Evolutionary conservation across 2,888 invertebrate species (phyloP), one percentile per base, ranked within the genome.

Genomic region (Apomyelois bistriatella): DNA sequence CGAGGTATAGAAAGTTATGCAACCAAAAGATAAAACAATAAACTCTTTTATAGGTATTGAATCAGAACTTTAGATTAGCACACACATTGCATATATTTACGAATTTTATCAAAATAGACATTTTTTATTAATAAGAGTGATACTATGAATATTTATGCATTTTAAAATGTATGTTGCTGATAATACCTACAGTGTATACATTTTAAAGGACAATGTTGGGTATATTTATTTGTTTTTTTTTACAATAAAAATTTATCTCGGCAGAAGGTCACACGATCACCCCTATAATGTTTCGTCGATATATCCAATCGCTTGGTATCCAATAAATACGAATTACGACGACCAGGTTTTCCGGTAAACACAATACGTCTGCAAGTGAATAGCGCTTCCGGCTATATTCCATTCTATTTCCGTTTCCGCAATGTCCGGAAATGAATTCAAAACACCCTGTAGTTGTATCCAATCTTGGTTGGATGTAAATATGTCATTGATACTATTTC

Each of bases 371-470:
- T 68, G 70, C 68, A 68, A 72, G 70, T 72, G 74, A 74, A 74
- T 67, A 61, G 70, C 62, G 68, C 71, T 76, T 81, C 82, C 83
- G 78, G 74, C 66, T 68, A 73, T 74, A 72, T 73, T 74, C 74
- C 72, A 70, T 70, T 74, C 79, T 76, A 81, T 83, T 82, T 84
- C 82, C 82, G 80, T 66, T 74, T 77, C 76, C 77, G 71, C 67
- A 76, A 77, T 78, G 72, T 72, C 68, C 79, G 85, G 85, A 85
- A 84, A 85, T 86, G 79, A 79, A 86, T 85, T 85, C 82, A 82
- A 83, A 85, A 85, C 79, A 84, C 78, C 76, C 79, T 70, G 70
- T 68, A 75, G 74, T 67, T 62, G 71, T 69, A 78, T 79, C 78
- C 74, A 76, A 82, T 78, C 77, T 74, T 71, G 13, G 52, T 52